Conservation (phyloP, 2,888 invertebrate genomes). For the Auanema sp. region DNA sequence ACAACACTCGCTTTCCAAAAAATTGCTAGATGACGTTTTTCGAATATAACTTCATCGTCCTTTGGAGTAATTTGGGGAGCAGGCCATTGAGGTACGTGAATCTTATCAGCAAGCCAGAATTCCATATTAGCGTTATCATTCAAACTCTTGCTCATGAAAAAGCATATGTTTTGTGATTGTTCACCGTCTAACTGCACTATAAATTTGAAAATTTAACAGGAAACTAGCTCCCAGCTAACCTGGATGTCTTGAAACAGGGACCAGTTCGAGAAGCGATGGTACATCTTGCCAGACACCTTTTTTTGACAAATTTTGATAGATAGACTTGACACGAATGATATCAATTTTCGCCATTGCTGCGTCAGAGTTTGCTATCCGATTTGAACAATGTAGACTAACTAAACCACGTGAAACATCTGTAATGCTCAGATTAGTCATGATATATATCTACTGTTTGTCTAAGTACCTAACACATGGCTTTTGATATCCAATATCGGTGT, state of each 20-base stretch:
- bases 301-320: conserved; percentile 3
- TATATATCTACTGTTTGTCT: not conserved
- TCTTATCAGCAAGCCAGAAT: conserved; percentile 14
- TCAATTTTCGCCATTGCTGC: conserved; percentile 44
- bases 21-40: conserved; percentile 32
- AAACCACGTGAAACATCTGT: conserved; percentile 28
- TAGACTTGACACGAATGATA: conserved; percentile 27
- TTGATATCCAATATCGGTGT: conserved; percentile 20
- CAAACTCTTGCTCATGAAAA: conserved; percentile 9
- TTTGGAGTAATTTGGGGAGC: conserved; percentile 18
- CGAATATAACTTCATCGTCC: conserved; percentile 16
- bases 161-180: conserved; percentile 23
- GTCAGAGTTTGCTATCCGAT: conserved; percentile 30
- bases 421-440: not conserved
- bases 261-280: not conserved
- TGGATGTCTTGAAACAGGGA: not conserved
- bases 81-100: conserved; percentile 26
- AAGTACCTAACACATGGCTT: conserved; percentile 27
- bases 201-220: too few relatives aligned
- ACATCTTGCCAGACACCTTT: conserved; percentile 2
- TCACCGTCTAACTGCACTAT: conserved; percentile 24
- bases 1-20: conserved; percentile 54
- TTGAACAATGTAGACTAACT: conserved; percentile 32
- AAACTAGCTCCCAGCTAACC: too few relatives aligned
- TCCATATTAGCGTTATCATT: not conserved